Evolutionary conservation across 1,140 invertebrate species (phyloP), one percentile per base, ranked within the genome.

Genomic region (Plectrocnemia conspersa): DNA sequence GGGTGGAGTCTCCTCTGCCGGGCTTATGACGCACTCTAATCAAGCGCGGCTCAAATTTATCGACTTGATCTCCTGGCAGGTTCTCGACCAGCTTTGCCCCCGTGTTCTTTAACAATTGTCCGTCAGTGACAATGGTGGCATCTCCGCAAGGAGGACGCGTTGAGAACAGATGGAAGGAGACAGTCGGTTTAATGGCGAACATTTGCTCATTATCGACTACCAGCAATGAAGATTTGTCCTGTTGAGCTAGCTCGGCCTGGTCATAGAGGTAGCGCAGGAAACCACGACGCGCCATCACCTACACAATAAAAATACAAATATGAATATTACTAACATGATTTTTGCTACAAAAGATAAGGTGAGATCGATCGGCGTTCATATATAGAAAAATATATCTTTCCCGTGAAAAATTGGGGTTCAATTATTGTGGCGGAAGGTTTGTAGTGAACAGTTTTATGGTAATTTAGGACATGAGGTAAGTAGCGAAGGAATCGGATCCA

Each of bases 141-240:
- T 97, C 94, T 0, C 94, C 94, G 76, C 93, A 97, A 36, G 93
- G 93, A 29, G 85, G 82, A 65, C 92, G 88, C 59, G 86, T 92
- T 18, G 86, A 84, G 65, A 88, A 93, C 64, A 97, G 87, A 70
- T 93, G 85, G 73, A 93, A 94, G 11, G 78, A 74, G 36, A 90
- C 66, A 9, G 73, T 70, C 82, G 0, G 89, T 52, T 54, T 61
- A 58, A 66, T 79, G 82, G 49, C 63, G 66, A 33, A 62, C 46
- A 5, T 59, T 56, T 66, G 54, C 11, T 68, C 63, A 21, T 68
- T 56, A 24, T 64, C 54, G 25, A 63, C 52, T 24, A 29, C 29
- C 59, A 74, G 73, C 60, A 76, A 68, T 50, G 78, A 80, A 18
- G 59, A 32, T 16, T 67, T 49, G 23, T 62, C 64, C 27, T 63